These are phyloP conservation scores for Sorex maritimensis DNA, from an alignment of 2,797 vertebrate genomes.

Conservation along the genomic window DNA sequence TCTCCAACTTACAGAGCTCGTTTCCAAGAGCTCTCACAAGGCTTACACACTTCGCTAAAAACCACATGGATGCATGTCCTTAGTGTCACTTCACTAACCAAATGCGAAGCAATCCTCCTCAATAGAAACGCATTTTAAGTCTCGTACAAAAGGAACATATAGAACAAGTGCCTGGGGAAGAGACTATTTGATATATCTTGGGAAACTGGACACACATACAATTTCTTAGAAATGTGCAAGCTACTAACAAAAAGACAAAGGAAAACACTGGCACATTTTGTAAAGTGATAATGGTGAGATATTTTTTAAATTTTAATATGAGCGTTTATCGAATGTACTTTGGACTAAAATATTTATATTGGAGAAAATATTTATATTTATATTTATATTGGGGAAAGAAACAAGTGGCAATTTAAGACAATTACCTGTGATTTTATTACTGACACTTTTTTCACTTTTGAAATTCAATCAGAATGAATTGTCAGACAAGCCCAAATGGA, in stretches of 20 bases:
- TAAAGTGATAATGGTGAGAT: too few relatives aligned
- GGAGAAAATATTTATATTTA: not conserved
- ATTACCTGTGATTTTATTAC: slow-evolving; percentile 38
- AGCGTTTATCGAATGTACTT: not conserved
- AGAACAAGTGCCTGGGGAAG: not conserved
- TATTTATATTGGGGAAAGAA: not conserved
- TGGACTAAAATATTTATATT: not conserved
- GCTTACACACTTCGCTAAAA: slow-evolving; percentile 28
- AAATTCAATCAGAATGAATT: slow-evolving; percentile 31
- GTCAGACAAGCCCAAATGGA: not conserved
- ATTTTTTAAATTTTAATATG: not conserved
- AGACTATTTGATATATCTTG: not conserved
- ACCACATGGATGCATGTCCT: not conserved
- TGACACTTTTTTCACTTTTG: slow-evolving; percentile 34
- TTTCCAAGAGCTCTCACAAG: slow-evolving; percentile 36
- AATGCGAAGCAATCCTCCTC: slow-evolving; percentile 17
- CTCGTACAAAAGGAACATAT: not conserved
- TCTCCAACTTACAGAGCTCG: not conserved
- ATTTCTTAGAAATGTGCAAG: not conserved
- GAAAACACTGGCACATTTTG: not conserved
- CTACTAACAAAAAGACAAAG: slow-evolving; percentile 18
- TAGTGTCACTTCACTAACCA: slow-evolving; percentile 58
- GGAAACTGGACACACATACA: too few relatives aligned
- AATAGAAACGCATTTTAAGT: not conserved
- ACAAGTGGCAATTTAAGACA: not conserved